phyloP scores from a whole-genome alignment of 2,113 vertebrate genomes.

The Solea solea region DNA sequence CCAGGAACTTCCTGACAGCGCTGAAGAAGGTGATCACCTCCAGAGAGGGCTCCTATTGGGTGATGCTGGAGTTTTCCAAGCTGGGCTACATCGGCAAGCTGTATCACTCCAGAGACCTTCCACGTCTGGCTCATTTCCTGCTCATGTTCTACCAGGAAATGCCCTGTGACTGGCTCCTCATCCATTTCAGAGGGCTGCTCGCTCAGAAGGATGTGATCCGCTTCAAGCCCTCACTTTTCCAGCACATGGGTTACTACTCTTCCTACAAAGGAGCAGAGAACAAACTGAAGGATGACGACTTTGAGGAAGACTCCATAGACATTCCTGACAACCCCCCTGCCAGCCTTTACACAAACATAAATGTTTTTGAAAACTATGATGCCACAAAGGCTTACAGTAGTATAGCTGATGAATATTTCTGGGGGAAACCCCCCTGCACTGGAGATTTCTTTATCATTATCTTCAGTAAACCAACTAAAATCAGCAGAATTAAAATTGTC shows the following conservation, averaged over 20 bases:
- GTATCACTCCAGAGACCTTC: constrained; percentile 88
- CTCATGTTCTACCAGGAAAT: constrained; percentile 99
- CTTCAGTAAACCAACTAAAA: constrained; percentile 90
- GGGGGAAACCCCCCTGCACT: constrained; percentile 92
- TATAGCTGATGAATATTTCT: constrained; percentile 95
- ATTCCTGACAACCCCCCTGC: constrained; percentile 97
- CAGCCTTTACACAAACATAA: constrained; percentile 93
- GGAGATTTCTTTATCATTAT: constrained; percentile 93
- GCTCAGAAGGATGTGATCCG: constrained; percentile 93
- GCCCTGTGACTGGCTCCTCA: constrained; percentile 98
- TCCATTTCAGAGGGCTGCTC: constrained; percentile 92
- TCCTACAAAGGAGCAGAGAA: constrained; percentile 97
- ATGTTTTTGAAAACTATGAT: constrained; percentile 96
- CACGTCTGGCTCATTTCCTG: constrained; percentile 94
- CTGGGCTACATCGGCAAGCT: constrained; percentile 98
- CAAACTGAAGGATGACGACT: constrained; percentile 98
- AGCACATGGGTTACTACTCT: constrained; percentile 99
- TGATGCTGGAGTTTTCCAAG: constrained; percentile 97
- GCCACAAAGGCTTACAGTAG: constrained; percentile 96
- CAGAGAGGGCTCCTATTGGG: constrained; percentile 95
- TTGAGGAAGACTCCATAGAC: constrained; percentile 95
- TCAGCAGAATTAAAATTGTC: constrained; percentile 91
- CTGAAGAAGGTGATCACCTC: constrained; percentile 98
- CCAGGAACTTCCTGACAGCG: constrained; percentile 93
- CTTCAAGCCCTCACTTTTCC: constrained; percentile 97